Base-by-base conservation (phyloP, 2,797 vertebrate genomes). In the Melanotaenia boesemani region DNA sequence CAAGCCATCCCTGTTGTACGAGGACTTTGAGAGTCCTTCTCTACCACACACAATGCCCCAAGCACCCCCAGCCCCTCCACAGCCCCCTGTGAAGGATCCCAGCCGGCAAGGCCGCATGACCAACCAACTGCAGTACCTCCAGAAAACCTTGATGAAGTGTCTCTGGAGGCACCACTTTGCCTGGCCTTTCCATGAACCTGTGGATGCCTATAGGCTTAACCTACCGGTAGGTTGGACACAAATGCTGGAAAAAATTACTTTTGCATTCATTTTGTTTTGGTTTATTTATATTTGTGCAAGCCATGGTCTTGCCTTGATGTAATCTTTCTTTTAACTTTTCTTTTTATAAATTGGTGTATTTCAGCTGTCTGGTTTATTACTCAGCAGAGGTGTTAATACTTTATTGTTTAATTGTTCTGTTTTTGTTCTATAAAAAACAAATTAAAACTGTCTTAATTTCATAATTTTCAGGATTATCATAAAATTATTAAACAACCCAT, bases 401-500 rank as follows among this genome's bases (percentile, higher is more conserved):
- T 41, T 39, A 10, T 36, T 36, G 10, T 36, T 36, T 36, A 1
- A 56, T 24, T 28, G 30, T 7, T 56, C 22, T 56, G 37, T 44
- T 20, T 24, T 32, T 55, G 46, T 41, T 20, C 55, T n/a, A 22
- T 0, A 5, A 62, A 39, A 26, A 39, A 8, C 15, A 10, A 30
- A 62, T 12, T 4, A n/a, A 26, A n/a, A 4, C 15, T 15, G 3
- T 44, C 20, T 26, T 30, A 13, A 66, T 0, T 54, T 16, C 0
- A 9, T 26, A 12, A 24, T 69, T 10, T 32, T 70, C 48, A 98
- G 97, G 97, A 99, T 80, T 99, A 99, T 62, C 97, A 99, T 86
- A 98, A 98, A 84, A 99, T 99, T 71, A 99, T 99, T 84, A 99
- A 98, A 61, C 96, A 97, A 28, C 97, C 97, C 6, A 99, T 99